Base-by-base conservation (phyloP, 1,140 invertebrate genomes). In the Ladona fulva region DNA sequence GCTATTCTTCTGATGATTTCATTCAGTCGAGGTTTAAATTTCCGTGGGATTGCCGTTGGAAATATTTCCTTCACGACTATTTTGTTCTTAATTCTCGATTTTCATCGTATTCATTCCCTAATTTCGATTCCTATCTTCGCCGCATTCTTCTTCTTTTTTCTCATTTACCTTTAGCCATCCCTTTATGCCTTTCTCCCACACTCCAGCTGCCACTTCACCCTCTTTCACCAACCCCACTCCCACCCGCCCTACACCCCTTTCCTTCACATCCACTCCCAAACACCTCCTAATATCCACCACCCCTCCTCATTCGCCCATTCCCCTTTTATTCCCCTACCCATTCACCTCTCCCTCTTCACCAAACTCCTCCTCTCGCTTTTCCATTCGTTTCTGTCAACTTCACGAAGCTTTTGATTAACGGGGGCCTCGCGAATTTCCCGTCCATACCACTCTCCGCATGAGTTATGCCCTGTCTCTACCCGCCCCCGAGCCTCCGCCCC, bases 371-470 rank as follows among this genome's bases (percentile, higher is more conserved):
- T 22, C 52, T 66, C 52, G 3, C 52, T 66, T 66, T 66, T 66
- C 52, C 52, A 66, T 66, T 66, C 52, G 52, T 66, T 66, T 66
- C 52, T 66, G 52, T 66, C 52, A 66, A 66, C 52, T 66, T 66
- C 52, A 66, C 52, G 52, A 66, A 66, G 52, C 52, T 19, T 66
- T 66, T 66, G 52, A 66, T 66, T 66, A 66, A 66, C 52, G 52
- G 52, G 52, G 52, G 52, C 52, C 12, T 66, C 52, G 52, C 52
- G 52, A 66, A 66, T 66, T 66, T 66, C 52, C 52, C 52, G 52
- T 66, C 52, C 52, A 66, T 66, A 66, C 52, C 52, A 66, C 52
- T 66, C 52, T 66, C 52, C 16, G 52, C 52, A 66, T 66, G 52
- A 66, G n/a, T 66, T 66, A 66, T 66, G 52, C 52, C 52, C n/a